Evolutionary conservation across 2,888 invertebrate species (phyloP).

Genomic region (Ornithoptera alexandrae): DNA sequence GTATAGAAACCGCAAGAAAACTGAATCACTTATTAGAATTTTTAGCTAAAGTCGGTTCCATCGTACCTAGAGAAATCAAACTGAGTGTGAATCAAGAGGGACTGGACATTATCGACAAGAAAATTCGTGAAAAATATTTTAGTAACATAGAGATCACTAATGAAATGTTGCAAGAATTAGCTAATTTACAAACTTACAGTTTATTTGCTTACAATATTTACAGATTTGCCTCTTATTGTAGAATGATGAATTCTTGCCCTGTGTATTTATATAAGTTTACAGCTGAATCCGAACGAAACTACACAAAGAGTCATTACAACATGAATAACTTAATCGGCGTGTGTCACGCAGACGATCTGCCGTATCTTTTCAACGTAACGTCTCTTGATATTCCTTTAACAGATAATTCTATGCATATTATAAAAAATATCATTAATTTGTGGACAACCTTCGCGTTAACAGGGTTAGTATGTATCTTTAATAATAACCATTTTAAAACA

Average conservation of each 20-base stretch:
- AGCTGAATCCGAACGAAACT: slow-evolving; percentile 66
- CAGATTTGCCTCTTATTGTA: slow-evolving; percentile 59
- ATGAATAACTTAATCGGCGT: slow-evolving; percentile 60
- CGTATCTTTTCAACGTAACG: slow-evolving; percentile 64
- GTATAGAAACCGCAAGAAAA: slow-evolving; percentile 65
- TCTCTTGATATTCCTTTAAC: slow-evolving; percentile 60
- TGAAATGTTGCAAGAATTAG: slow-evolving; percentile 51
- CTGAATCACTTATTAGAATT: slow-evolving; percentile 44
- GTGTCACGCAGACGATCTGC: slow-evolving; percentile 68
- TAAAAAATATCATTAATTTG: slow-evolving; percentile 52
- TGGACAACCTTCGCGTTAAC: slow-evolving; percentile 66
- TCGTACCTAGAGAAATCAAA: slow-evolving; percentile 69
- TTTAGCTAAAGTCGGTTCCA: slow-evolving; percentile 48
- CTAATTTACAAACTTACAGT: slow-evolving; percentile 58
- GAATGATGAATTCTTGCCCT: slow-evolving; percentile 43
- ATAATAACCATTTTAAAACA: not conserved
- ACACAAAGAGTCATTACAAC: slow-evolving; percentile 59
- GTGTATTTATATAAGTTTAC: slow-evolving; percentile 64
- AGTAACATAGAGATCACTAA: slow-evolving; percentile 47
- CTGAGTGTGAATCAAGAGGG: slow-evolving; percentile 49
- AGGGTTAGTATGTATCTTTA: slow-evolving; percentile 51
- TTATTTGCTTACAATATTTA: slow-evolving; percentile 62
- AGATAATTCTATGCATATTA: slow-evolving; percentile 51
- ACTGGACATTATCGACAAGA: slow-evolving; percentile 47
- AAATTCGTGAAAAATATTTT: slow-evolving; percentile 64